Evolutionary conservation across 2,797 vertebrate species (phyloP).

Genomic region (Adrianichthys oophorus): DNA sequence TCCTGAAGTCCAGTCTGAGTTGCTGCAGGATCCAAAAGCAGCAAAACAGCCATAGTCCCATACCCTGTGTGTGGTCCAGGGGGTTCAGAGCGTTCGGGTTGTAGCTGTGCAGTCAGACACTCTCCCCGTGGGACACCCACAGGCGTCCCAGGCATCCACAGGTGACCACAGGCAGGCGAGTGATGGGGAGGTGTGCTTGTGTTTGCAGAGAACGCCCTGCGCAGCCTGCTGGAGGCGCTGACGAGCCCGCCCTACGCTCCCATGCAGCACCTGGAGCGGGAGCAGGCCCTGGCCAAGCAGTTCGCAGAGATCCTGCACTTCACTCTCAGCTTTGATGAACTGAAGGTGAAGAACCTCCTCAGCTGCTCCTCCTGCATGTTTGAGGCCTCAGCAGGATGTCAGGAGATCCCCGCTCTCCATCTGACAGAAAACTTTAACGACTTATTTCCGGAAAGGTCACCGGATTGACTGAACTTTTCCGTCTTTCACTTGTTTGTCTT

Average conservation of each 20-base stretch:
- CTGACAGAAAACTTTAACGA: too few relatives aligned
- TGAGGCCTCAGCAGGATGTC: too few relatives aligned
- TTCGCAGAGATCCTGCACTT: constrained; percentile 92
- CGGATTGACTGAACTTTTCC: too few relatives aligned
- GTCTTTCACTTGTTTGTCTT: too few relatives aligned
- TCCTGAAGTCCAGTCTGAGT: constrained; percentile 40
- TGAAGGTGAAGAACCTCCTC: constrained; percentile 78
- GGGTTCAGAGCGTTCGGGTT: constrained; percentile 1
- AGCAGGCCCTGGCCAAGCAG: constrained; percentile 91
- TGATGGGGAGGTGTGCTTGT: background rate
- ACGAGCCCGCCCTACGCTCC: constrained; percentile 90
- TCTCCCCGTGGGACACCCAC: too few relatives aligned
- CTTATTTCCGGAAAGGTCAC: too few relatives aligned
- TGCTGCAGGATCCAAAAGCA: constrained; percentile 19
- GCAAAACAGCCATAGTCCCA: constrained; percentile 8
- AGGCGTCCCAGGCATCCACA: too few relatives aligned
- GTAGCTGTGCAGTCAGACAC: too few relatives aligned
- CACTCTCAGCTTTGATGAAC: constrained; percentile 91
- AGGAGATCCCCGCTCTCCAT: too few relatives aligned
- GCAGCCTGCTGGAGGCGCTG: constrained; percentile 89
- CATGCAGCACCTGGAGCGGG: constrained; percentile 90
- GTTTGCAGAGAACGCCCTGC: constrained; percentile 85
- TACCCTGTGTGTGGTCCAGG: constrained; percentile 5
- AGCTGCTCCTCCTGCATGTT: constrained; percentile 10
- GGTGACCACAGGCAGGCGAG: background rate